Base-by-base conservation (phyloP, 2,888 invertebrate species). In the Stenodera caucasica region DNA sequence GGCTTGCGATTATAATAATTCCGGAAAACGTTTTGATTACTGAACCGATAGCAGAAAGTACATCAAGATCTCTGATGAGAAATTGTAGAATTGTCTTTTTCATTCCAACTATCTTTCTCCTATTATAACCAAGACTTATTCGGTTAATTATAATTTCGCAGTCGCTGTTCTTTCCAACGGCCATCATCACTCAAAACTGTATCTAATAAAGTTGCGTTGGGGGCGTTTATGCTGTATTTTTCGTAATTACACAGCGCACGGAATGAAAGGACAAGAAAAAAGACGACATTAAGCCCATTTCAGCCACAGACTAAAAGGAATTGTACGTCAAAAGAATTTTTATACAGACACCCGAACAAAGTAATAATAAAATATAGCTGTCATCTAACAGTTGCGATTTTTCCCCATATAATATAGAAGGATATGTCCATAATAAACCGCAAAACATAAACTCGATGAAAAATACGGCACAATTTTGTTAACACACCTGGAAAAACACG, bases 291-390 rank as follows among this genome's bases (percentile, higher is more conserved):
- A 45, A 18, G 12, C 8, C 21, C 21, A 18, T 45, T 45, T 45
- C 11, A 21, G 21, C 21, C 7, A 5, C 7, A 11, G 15, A 15
- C 45, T 21, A 45, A 45, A 21, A 45, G 45, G 45, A 18, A 45
- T 21, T 12, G 21, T 12, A 21, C 21, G 15, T 21, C 18, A 45
- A 21, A 45, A 21, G 21, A 18, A 45, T 21, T 15, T 14, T 4
- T n/a, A 12, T 30, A 14, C 6, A 23, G n/a, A 29, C 9, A 11
- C 29, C 14, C n/a, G 11, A n/a, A 53, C 50, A 54, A 53, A 60
- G 57, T 60, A 60, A 60, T 60, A 32, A 51, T 60, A 54, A 60
- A 60, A 60, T 60, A 57, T 60, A 40, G 53, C 57, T 57, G 60
- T 54, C 60, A 57, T 60, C 60, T 53, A 50, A 35, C 33, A 58